phyloP scores from a whole-genome alignment of 2,888 invertebrate genomes.

The Leptinotarsa juncta region DNA sequence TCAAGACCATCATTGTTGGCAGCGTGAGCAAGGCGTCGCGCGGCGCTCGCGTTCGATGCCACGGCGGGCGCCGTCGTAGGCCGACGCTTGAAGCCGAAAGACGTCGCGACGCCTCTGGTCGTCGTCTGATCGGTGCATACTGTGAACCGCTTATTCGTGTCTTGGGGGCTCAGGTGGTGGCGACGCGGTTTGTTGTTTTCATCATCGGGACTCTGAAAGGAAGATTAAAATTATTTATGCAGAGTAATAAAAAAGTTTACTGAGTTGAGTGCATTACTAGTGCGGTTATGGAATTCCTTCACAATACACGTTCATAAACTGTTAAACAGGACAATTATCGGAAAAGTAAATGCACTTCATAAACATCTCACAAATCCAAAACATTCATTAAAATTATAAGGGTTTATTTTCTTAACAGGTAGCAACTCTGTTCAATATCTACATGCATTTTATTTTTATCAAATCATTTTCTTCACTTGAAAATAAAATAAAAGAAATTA shows the following conservation, averaged over 20 bases:
- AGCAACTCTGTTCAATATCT: no score
- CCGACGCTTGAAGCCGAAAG: conserved; percentile 85
- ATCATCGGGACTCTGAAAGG: conserved; percentile 50
- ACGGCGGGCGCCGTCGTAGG: conserved; percentile 66
- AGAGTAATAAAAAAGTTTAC: not conserved
- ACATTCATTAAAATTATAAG: no score
- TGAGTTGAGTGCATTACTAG: no score
- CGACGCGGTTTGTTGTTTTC: conserved; percentile 46
- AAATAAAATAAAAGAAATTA: no score
- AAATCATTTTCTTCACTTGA: no score
- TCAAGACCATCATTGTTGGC: conserved; percentile 61
- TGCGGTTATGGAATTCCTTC: no score
- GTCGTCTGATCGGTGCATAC: conserved; percentile 10
- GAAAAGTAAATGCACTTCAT: no score
- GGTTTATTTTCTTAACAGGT: no score
- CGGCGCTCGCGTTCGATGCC: conserved; percentile 57
- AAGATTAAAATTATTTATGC: not conserved
- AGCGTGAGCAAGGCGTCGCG: conserved; percentile 65
- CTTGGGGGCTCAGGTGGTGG: conserved; percentile 26
- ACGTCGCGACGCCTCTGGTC: conserved; percentile 83
- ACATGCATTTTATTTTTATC: no score
- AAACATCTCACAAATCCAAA: no score
- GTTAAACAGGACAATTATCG: no score
- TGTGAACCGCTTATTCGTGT: conserved; percentile 28
- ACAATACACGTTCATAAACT: no score